Evolutionary conservation across 2,797 vertebrate genomes (phyloP), one percentile per base, ranked within the genome.

Genomic region (Chiloscyllium punctatum): DNA sequence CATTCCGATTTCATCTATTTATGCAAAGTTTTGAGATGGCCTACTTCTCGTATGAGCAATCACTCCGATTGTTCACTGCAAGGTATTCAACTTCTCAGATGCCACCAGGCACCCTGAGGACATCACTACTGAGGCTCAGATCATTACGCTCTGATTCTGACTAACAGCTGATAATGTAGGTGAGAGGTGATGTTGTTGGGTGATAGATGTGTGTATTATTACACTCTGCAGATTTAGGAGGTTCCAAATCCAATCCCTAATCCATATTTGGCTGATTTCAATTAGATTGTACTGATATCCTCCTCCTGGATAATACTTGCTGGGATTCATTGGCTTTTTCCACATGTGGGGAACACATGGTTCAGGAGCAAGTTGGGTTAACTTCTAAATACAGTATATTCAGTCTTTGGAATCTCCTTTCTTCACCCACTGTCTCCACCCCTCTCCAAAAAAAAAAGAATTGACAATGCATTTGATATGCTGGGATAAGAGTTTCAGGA

Each of bases 1-100:
- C 72, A 95, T 95, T 95, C 51, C 72, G 51, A 74, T 77, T 95
- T 95, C 53, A 72, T 95, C 69, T 95, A 92, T 95, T 74, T 95
- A 77, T 95, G 53, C 94, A 53, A 77, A 74, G 94, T 95, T 48
- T 95, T 95, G 71, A 95, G 94, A 33, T 95, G 94, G 69, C 94
- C 94, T 95, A 95, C 94, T 95, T 95, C 51, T 69, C 33, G 94
- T 18, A 71, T 69, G 30, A 53, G 69, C 48, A 95, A 71, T 21
- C 30, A 53, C 71, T 74, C 94, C 71, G 21, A n/a, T 27, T 57
- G 94, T n/a, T 51, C 9, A 25, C 94, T 72, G 71, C 71, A 33
- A 51, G n/a, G 48, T 74, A 74, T 77, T 74, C 21, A 95, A 57
- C 69, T 95, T 72, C 71, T 77, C 42, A 77, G 94, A 77, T 51